A percentile compares a stretch with the other conserved stretches of the same genome.
Conservation (phyloP, 2,888 invertebrate species). For the Volucella zonaria region DNA sequence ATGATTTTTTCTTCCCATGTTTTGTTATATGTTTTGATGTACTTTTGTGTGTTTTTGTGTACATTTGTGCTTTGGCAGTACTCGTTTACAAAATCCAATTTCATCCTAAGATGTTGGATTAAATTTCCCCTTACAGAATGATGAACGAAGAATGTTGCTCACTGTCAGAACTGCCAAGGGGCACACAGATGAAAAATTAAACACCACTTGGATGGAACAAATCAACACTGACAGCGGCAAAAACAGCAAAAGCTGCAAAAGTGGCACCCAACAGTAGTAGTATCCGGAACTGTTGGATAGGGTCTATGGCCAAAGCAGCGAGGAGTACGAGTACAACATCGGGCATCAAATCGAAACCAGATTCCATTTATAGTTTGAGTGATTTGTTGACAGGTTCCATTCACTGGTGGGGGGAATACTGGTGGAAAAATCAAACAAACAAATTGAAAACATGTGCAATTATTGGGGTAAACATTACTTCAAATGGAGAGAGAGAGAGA, state of each 20-base stretch:
- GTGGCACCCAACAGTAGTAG: not conserved
- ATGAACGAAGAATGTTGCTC: constrained; percentile 48
- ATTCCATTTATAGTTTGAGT: constrained; percentile 51
- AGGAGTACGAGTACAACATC: not conserved
- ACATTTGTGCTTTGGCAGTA: too few relatives aligned
- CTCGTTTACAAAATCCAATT: not conserved
- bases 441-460: constrained; percentile 48
- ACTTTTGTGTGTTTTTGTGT: too few relatives aligned
- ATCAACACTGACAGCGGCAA: constrained; percentile 56
- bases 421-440: constrained; percentile 7
- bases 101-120: constrained; percentile 59
- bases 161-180: constrained; percentile 53
- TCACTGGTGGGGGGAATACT: not conserved
- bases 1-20: not conserved
- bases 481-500: not conserved
- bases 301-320: not conserved
- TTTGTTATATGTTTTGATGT: too few relatives aligned
- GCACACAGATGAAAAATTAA: constrained; percentile 56
- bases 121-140: constrained; percentile 38
- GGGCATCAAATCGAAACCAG: constrained; percentile 59
- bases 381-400: constrained; percentile 53
- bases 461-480: not conserved
- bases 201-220: constrained; percentile 51
- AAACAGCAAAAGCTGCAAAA: not conserved
- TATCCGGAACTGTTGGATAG: too few relatives aligned